Base-by-base conservation (phyloP, 2,113 vertebrate genomes). In the Takifugu flavidus region DNA sequence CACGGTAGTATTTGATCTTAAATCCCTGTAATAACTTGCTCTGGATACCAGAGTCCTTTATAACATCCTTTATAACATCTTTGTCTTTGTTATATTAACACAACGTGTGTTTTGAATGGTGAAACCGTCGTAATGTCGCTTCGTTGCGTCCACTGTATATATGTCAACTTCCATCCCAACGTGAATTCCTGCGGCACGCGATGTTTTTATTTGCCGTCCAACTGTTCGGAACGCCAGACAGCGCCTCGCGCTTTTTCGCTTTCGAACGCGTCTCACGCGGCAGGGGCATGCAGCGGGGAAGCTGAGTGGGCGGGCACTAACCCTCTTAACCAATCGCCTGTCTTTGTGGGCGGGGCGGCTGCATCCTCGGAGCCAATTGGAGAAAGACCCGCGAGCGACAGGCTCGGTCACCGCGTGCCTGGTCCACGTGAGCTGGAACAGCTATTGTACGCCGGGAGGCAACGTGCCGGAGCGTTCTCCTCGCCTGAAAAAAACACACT, bases 181-280 rank as follows among this genome's bases (percentile, higher is more conserved):
- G 53, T 60, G 79, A 61, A 77, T 79, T 81, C 70, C 67, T 74
- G 58, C 20, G 28, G 62, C 53, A 53, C 55, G 39, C 47, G 15
- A 3, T 78, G 74, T 79, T 60, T 62, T 51, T 76, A 82, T 83
- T 74, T 75, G 85, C 77, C 20, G 20, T 20, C 20, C 20, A 20
- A 20, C 20, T 74, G 42, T 65, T 65, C 69, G 74, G 65, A 56
- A 70, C 63, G 72, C 43, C 4, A 67, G 67, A 70, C 78, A 52
- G 34, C 65, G 74, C 82, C 82, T 85, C 80, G 81, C 79, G 78
- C 81, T 78, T 67, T 74, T 68, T 79, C 75, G 81, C 62, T 81
- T 82, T 83, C 69, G 56, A 75, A 70, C 78, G 59, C 53, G 67
- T 67, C 87, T 92, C 91, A 91, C 90, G 91, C 88, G 91, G 90